A percentile compares a stretch with the other conserved stretches of the same genome.
phyloP scores from a whole-genome alignment of 2,113 vertebrate genomes.

The Gavialis gangeticus region DNA sequence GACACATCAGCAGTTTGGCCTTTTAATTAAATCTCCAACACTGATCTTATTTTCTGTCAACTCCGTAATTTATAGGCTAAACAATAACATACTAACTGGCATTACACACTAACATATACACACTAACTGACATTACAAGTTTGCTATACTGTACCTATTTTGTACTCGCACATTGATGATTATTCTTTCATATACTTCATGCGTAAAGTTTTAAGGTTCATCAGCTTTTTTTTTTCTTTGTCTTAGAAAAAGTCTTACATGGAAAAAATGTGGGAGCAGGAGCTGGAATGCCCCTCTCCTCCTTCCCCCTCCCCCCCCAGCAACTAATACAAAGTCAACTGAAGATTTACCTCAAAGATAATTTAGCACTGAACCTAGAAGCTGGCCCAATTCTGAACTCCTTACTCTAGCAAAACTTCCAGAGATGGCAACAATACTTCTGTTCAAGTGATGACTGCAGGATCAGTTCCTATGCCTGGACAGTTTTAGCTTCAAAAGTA shows the following conservation, averaged over 20 bases:
- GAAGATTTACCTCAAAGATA: not conserved
- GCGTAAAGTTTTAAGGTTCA: not conserved
- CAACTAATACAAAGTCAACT: not conserved
- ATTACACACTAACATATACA: constrained; percentile 35
- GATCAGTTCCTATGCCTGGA: accelerated
- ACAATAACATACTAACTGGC: constrained; percentile 41
- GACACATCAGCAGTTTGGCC: constrained; percentile 33
- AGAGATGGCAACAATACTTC: not conserved
- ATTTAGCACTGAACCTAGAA: not conserved
- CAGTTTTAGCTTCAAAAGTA: not conserved
- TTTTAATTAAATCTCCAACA: constrained; percentile 60
- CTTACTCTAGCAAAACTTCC: not conserved
- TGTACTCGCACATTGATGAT: not conserved
- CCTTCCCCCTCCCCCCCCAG: not conserved
- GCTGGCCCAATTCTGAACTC: not conserved
- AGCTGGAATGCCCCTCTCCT: not conserved
- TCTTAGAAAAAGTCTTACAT: not conserved
- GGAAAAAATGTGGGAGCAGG: not conserved
- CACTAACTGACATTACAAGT: constrained; percentile 43
- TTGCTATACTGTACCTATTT: constrained; percentile 26
- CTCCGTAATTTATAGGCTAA: constrained; percentile 57
- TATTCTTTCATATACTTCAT: not conserved
- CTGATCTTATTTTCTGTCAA: constrained; percentile 11
- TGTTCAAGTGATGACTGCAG: not conserved
- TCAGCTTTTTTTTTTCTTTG: not conserved